phyloP scores from a whole-genome alignment of 2,888 invertebrate species.

The Terebella lapidaria region DNA sequence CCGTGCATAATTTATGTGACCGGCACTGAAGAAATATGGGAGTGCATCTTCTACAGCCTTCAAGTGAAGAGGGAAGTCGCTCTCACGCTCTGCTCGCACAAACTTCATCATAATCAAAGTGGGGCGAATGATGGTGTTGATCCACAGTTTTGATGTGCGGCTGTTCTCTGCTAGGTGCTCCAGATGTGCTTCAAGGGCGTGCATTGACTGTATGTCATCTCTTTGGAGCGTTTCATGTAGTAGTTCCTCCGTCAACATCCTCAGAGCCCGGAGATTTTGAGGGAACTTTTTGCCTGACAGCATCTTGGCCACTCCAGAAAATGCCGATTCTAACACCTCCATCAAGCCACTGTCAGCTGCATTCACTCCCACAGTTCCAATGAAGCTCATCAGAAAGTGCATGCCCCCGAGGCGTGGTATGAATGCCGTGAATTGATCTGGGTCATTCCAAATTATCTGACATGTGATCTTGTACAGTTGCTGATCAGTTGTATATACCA shows the following conservation, averaged over 20 bases:
- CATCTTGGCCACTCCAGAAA: constrained; percentile 26
- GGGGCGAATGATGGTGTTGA: constrained; percentile 1
- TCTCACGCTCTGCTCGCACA: constrained; percentile 25
- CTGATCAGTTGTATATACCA: constrained; percentile 20
- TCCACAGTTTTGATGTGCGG: neutral
- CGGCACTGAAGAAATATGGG: constrained; percentile 27
- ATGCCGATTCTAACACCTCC: constrained; percentile 21
- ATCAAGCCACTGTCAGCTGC: constrained; percentile 27
- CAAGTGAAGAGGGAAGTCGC: constrained; percentile 24
- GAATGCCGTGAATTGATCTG: constrained; percentile 17
- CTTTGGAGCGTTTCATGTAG: constrained; percentile 8
- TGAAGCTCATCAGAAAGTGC: constrained; percentile 29
- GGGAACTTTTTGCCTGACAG: constrained; percentile 29
- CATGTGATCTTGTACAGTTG: constrained; percentile 25
- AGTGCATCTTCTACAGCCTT: constrained; percentile 20
- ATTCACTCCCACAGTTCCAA: constrained; percentile 24
- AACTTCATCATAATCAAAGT: constrained; percentile 23
- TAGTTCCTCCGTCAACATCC: constrained; percentile 22
- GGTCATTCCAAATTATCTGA: constrained; percentile 24
- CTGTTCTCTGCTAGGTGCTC: neutral
- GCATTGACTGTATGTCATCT: neutral
- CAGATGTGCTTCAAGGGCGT: neutral
- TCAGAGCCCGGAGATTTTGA: constrained; percentile 21
- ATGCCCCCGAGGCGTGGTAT: constrained; percentile 26
- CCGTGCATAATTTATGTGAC: constrained; percentile 24